Evolutionary conservation across 2,113 vertebrate species (phyloP), one percentile per base, ranked within the genome.

Genomic region (Poeciliopsis retropinna): DNA sequence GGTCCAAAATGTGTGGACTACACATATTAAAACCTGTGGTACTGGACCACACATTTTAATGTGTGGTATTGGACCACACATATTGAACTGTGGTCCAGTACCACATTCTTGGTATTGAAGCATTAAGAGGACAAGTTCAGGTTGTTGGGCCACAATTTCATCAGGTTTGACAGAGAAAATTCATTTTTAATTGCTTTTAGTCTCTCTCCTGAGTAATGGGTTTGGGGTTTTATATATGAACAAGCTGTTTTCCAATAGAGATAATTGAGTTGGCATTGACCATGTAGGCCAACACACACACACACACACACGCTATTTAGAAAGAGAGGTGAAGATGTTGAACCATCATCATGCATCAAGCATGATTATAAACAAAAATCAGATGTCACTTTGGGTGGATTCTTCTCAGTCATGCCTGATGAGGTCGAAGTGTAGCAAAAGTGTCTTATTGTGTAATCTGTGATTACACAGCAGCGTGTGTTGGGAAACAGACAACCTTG

Each of bases 401-500:
- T 65, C 13, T 79, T 37, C 28, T 11, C 61, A 61, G 30, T 57
- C 13, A 19, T 14, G 73, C 28, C 54, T 28, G 29, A 29, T 83
- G 10, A 54, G 2, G 12, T 70, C 37, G 34, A 37, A 77, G 25
- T 37, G 30, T 7, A 27, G 31, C 47, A 37, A 63, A 14, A 67
- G 39, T 65, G n/a, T 41, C 19, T 32, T 25, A 39, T 78, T 87
- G 78, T 67, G 75, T 69, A 72, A 86, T 27, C 61, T 60, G 70
- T 78, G 73, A 64, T 60, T 30, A 19, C 47, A 37, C 71, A 7
- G 44, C 65, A 37, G 30, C 54, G 31, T 44, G 69, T 67, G 81
- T 79, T 87, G 72, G 51, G 85, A 84, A 86, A 83, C 32, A 22
- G 60, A 32, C 61, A 70, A 64, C 67, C 67, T 76, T 72, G 70